Base-by-base conservation (phyloP, 2,888 invertebrate genomes). In the Chrysotoxum bicinctum region DNA sequence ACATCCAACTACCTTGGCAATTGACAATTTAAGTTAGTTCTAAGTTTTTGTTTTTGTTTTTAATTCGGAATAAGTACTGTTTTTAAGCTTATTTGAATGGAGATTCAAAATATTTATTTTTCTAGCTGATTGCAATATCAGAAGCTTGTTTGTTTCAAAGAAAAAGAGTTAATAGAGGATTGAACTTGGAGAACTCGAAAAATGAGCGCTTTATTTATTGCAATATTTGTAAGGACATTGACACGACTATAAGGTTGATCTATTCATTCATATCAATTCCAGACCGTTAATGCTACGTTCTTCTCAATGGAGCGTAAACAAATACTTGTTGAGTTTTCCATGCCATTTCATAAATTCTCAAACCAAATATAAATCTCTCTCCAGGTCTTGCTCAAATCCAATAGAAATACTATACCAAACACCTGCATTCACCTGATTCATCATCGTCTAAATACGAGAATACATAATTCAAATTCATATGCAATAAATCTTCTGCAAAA, bases 381-480 rank as follows among this genome's bases (percentile, higher is more conserved):
- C 26, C 23, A 35, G 9, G 12, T 60, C n/a, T 60, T 26, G 1
- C 26, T 43, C 10, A 30, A 62, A 45, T 62, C 16, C 62, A 62
- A 62, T 43, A 45, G 62, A 43, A 60, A 40, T 26, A 30, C 40
- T 30, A 62, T 30, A 30, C 62, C n/a, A 30, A 62, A 26, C 40
- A 62, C 62, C 26, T 62, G 62, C n/a, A 62, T 43, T 43, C 43
- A 62, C 62, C 62, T 62, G 62, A 62, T 62, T 43, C 62, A 62
- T 62, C 62, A 62, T 43, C 43, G 7, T 26, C n/a, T 21, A 40
- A 43, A 62, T 62, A 26, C 21, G 60, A 30, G 12, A 5, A 26
- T 16, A 43, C 12, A 54, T 30, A 62, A 43, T 45, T 64, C 14
- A 48, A 30, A 48, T 21, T 64, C 62, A 43, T 10, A 43, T 64